phyloP scores from a whole-genome alignment of 2,797 vertebrate genomes.

The Microctenopoma steveboyesi region DNA sequence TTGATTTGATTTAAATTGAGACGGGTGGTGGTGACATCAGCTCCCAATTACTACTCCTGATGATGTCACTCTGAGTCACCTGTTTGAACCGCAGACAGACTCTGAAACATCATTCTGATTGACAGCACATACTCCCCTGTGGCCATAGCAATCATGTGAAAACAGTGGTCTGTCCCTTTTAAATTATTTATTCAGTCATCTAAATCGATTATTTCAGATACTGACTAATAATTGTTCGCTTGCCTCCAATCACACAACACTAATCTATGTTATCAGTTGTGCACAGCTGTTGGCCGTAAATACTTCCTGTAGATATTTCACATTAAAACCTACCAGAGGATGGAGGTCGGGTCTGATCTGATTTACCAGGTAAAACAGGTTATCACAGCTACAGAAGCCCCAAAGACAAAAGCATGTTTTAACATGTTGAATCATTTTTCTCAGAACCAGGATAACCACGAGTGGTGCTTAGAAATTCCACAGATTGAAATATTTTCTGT shows the following conservation, averaged over 20 bases:
- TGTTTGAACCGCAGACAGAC: background rate
- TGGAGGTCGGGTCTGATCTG: too few relatives aligned
- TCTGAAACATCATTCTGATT: background rate
- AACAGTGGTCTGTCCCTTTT: too few relatives aligned
- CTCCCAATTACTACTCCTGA: background rate
- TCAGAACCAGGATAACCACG: background rate
- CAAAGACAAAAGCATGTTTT: background rate
- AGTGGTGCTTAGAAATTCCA: background rate
- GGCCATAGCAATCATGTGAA: too few relatives aligned
- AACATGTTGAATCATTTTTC: background rate
- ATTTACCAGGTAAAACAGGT: background rate
- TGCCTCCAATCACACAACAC: background rate
- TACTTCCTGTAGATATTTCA: background rate
- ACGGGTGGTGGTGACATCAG: background rate
- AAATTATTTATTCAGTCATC: too few relatives aligned
- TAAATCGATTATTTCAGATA: too few relatives aligned
- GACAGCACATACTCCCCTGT: too few relatives aligned
- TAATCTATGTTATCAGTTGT: background rate
- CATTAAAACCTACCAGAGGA: background rate
- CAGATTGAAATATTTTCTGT: background rate
- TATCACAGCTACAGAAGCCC: background rate
- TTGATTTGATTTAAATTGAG: background rate
- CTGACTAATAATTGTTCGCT: background rate
- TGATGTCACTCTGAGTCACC: background rate
- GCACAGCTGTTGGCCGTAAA: background rate